Percentiles rank a stretch among this genome's conserved stretches.
phyloP scores from a whole-genome alignment of 2,113 vertebrate genomes.

The Petrocephalus microphthalmus region DNA sequence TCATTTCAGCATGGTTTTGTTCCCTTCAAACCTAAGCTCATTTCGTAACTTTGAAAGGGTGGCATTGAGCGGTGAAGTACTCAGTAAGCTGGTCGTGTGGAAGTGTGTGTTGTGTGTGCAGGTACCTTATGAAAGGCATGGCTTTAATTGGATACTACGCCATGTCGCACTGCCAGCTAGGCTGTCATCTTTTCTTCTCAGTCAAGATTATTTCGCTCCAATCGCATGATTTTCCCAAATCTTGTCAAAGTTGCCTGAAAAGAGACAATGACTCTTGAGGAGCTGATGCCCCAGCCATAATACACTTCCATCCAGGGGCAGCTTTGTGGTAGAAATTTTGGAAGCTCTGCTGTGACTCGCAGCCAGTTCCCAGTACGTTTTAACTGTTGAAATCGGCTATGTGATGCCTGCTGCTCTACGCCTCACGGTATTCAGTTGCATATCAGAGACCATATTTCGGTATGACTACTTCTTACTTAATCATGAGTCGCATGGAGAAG shows the following conservation, averaged over 20 bases:
- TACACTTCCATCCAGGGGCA: not conserved
- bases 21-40: not conserved
- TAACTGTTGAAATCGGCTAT: not conserved
- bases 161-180: not conserved
- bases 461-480: not conserved
- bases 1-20: conserved; percentile 9
- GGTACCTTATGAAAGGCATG: not conserved
- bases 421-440: not conserved
- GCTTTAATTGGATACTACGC: not conserved
- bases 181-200: not conserved
- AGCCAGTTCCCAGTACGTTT: not conserved
- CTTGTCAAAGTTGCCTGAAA: not conserved
- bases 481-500: not conserved
- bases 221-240: not conserved
- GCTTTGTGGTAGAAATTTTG: not conserved
- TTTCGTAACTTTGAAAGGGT: not conserved
- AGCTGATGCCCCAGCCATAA: not conserved
- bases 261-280: not conserved
- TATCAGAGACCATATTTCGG: not conserved
- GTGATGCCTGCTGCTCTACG: not conserved
- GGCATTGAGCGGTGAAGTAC: not conserved
- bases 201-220: not conserved
- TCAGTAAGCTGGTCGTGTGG: not conserved
- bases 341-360: not conserved
- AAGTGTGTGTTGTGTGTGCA: not conserved